Conservation (phyloP, 2,113 vertebrate genomes). For the Coracopsis vasa region DNA sequence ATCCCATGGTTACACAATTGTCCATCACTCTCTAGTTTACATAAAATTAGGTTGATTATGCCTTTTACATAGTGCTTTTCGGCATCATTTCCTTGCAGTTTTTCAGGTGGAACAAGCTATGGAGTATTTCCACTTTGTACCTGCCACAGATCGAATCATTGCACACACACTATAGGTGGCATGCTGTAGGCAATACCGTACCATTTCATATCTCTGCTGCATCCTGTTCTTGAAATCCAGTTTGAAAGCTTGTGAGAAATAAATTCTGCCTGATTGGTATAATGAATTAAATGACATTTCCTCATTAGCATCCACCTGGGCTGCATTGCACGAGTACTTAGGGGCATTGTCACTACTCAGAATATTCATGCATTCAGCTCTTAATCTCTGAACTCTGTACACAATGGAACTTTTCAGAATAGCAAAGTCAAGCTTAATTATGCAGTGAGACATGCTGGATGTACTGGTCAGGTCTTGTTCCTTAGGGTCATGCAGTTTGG, state of each 20-base stretch:
- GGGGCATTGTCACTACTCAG: not conserved
- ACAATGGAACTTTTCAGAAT: constrained; percentile 45
- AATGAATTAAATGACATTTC: not conserved
- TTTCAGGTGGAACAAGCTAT: not conserved
- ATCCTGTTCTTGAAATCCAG: not conserved
- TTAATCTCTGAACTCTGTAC: constrained; percentile 33
- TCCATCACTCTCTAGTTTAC: not conserved
- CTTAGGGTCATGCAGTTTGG: not conserved
- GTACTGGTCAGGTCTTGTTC: constrained; percentile 50
- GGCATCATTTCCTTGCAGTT: not conserved
- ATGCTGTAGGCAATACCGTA: not conserved
- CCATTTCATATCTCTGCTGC: not conserved
- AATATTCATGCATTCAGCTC: constrained; percentile 14
- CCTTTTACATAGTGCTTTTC: not conserved
- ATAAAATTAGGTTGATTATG: not conserved
- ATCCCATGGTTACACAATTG: not conserved
- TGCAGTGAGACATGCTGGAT: not conserved
- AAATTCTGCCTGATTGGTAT: not conserved
- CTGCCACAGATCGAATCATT: not conserved
- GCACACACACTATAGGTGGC: not conserved
- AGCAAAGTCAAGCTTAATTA: constrained; percentile 8
- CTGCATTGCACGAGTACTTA: not conserved
- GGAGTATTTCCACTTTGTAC: not conserved
- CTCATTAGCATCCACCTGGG: not conserved
- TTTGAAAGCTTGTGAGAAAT: not conserved